phyloP scores from a whole-genome alignment of 2,888 invertebrate genomes.

The Chouioia cunea region DNA sequence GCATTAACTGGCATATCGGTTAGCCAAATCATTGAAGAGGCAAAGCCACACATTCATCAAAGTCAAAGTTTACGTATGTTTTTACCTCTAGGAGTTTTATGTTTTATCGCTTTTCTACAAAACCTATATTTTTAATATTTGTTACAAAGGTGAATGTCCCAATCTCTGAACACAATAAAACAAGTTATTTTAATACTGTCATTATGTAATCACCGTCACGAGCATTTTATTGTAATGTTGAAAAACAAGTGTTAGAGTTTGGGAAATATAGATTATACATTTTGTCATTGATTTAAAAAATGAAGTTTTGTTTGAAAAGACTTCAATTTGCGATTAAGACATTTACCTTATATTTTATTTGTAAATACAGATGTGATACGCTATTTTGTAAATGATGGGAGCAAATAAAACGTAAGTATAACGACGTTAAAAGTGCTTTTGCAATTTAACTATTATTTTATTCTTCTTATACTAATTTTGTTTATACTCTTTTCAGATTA shows the following conservation, averaged over 20 bases:
- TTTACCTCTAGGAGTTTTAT: conserved; percentile 22
- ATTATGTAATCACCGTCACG: too few species aligned
- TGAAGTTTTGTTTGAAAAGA: conserved; percentile 7
- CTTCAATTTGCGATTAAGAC: not conserved
- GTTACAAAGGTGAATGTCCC: too few species aligned
- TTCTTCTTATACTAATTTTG: not conserved
- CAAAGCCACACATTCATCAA: conserved; percentile 44
- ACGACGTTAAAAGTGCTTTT: not conserved
- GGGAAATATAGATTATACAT: not conserved
- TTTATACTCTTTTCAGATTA: too few species aligned
- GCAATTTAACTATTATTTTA: conserved; percentile 4
- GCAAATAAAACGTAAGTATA: conserved; percentile 13
- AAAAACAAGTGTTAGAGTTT: too few species aligned
- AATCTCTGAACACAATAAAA: not conserved
- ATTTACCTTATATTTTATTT: conserved; percentile 15
- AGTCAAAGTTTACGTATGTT: conserved; percentile 48
- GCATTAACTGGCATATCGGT: conserved; percentile 51
- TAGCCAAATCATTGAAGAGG: conserved; percentile 50
- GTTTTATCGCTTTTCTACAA: not conserved
- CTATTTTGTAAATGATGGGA: conserved; percentile 19
- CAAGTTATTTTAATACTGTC: not conserved
- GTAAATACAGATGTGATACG: conserved; percentile 31
- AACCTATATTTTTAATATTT: not conserved
- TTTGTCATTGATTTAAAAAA: conserved; percentile 13
- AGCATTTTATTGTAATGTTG: too few species aligned